Evolutionary conservation across 2,888 invertebrate genomes (phyloP).

Genomic region (Luperina nickerlii): DNA sequence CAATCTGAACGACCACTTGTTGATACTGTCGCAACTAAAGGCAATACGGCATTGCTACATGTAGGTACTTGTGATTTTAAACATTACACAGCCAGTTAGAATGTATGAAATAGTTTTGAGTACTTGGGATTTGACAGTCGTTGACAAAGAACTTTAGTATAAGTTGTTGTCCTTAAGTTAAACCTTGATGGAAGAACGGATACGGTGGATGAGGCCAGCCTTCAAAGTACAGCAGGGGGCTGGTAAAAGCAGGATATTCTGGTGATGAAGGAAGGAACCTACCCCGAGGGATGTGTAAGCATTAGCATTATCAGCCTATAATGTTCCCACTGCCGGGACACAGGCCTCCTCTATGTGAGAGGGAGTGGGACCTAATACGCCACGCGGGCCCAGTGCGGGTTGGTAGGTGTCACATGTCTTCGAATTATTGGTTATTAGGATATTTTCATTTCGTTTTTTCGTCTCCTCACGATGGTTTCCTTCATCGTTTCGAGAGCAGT

Average conservation of each 20-base stretch:
- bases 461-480: too few relatives aligned
- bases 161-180: neutral
- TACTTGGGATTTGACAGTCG: neutral
- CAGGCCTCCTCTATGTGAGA: neutral
- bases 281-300: neutral
- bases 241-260: neutral
- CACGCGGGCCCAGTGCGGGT: neutral
- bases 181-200: neutral
- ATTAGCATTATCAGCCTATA: neutral
- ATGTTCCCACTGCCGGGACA: neutral
- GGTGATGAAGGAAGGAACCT: neutral
- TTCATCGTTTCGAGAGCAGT: too few relatives aligned
- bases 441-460: too few relatives aligned
- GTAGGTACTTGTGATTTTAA: constrained; percentile 13
- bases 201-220: neutral
- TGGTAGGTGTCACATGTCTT: neutral
- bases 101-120: constrained; percentile 22
- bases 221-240: neutral
- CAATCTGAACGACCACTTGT: constrained; percentile 12
- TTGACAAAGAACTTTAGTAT: neutral
- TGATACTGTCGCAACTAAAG: constrained; percentile 40
- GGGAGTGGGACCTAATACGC: neutral
- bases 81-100: constrained; percentile 24
- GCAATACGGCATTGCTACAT: constrained; percentile 40
- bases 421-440: neutral